Evolutionary conservation across 1,140 invertebrate genomes (phyloP).

Genomic region (Lasaia peninsularis): DNA sequence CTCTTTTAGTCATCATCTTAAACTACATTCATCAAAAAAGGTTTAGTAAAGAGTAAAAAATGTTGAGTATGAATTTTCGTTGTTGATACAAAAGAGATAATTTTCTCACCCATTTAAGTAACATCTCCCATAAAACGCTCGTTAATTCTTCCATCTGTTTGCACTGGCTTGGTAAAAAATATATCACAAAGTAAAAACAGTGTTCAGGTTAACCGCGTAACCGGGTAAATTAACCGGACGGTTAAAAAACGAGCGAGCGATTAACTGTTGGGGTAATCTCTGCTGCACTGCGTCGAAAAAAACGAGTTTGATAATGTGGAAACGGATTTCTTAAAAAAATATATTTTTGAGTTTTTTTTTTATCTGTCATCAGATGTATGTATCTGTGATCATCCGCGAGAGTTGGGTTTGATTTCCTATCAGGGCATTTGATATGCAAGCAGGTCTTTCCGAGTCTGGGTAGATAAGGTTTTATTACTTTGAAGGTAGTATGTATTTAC

Average conservation of each 20-base stretch:
- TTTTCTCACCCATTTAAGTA: background rate
- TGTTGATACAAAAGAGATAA: background rate
- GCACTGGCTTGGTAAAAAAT: background rate
- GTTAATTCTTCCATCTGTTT: background rate
- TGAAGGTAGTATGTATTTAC: too few relatives aligned
- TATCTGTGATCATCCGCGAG: too few relatives aligned
- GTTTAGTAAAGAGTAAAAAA: too few relatives aligned
- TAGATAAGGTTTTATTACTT: too few relatives aligned
- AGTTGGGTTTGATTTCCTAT: too few relatives aligned
- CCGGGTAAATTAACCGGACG: conserved; percentile 51
- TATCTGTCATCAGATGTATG: too few relatives aligned
- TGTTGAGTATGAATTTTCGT: background rate
- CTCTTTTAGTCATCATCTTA: too few relatives aligned
- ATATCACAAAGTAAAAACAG: conserved; percentile 14
- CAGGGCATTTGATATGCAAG: too few relatives aligned
- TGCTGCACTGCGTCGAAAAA: conserved; percentile 35
- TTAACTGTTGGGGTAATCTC: conserved; percentile 41
- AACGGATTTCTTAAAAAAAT: conserved; percentile 17
- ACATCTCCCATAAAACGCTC: background rate
- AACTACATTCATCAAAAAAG: too few relatives aligned
- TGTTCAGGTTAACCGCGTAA: conserved; percentile 16
- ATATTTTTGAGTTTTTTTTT: background rate
- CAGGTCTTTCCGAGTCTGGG: too few relatives aligned
- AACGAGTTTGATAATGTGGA: conserved; percentile 28
- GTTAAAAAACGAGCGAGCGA: conserved; percentile 37